A percentile compares a stretch with the other conserved stretches of the same genome.
Conservation (phyloP, 2,113 vertebrate genomes). For the Dipodomys merriami region DNA sequence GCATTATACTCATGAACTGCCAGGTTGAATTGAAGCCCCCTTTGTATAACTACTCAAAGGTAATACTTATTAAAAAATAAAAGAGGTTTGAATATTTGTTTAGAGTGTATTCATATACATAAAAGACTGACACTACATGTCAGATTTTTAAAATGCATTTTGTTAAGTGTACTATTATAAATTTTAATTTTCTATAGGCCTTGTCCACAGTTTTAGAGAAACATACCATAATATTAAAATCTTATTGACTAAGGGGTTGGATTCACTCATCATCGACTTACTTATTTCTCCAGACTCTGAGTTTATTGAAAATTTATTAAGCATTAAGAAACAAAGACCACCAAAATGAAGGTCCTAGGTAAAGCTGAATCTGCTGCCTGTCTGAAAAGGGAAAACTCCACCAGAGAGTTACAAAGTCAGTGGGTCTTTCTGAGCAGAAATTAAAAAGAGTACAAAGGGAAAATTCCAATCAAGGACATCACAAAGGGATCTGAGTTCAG, state of each 20-base stretch:
- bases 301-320: conserved; percentile 24
- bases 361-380: not conserved
- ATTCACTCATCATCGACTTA: conserved; percentile 11
- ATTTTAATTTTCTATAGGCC: not conserved
- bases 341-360: not conserved
- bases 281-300: not conserved
- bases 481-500: not conserved
- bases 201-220: not conserved
- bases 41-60: too few species aligned
- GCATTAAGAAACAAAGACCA: not conserved
- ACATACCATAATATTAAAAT: not conserved
- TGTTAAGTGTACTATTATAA: not conserved
- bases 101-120: not conserved
- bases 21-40: too few species aligned
- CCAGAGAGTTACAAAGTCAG: not conserved
- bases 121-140: not conserved
- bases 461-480: not conserved
- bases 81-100: conserved; percentile 30
- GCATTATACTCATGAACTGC: not conserved
- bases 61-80: too few species aligned
- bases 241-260: not conserved
- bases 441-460: not conserved
- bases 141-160: not conserved
- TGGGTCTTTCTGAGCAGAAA: not conserved
- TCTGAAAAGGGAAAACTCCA: not conserved